These are phyloP conservation scores for Melitaea athalia DNA, from an alignment of 2,888 invertebrate genomes.

Conservation along the genomic window DNA sequence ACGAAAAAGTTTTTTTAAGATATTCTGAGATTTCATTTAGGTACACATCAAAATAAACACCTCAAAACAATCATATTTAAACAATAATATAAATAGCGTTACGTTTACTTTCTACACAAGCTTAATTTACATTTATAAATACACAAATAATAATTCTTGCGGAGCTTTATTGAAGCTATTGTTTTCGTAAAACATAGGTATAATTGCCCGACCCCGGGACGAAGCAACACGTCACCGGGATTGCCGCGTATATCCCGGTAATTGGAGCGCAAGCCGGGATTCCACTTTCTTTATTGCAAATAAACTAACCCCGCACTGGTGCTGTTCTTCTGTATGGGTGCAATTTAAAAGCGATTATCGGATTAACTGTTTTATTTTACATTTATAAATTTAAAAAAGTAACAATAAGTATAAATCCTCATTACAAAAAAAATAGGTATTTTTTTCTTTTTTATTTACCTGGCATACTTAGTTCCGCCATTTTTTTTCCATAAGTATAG, in stretches of 20 bases:
- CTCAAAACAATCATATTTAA: no score
- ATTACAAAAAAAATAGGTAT: not conserved
- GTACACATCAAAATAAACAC: no score
- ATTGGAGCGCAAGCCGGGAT: constrained; percentile 80
- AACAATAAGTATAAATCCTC: not conserved
- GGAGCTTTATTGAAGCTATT: constrained; percentile 54
- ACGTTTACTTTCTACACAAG: no score
- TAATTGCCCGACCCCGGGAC: constrained; percentile 71
- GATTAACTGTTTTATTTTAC: constrained; percentile 12
- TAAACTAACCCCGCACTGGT: constrained; percentile 77
- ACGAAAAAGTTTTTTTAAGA: no score
- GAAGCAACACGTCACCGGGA: constrained; percentile 76
- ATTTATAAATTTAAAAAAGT: not conserved
- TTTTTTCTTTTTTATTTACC: no score
- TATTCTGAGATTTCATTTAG: no score
- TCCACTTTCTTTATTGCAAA: constrained; percentile 82
- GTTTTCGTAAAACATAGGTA: constrained; percentile 65
- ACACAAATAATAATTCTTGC: constrained; percentile 35
- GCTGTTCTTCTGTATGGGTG: constrained; percentile 61
- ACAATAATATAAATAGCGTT: no score
- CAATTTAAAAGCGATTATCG: constrained; percentile 41
- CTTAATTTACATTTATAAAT: not conserved
- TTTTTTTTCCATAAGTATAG: no score
- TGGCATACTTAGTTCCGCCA: no score
- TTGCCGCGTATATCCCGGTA: constrained; percentile 80